phyloP scores from a whole-genome alignment of 2,113 vertebrate species.

The Pluvianellus socialis region DNA sequence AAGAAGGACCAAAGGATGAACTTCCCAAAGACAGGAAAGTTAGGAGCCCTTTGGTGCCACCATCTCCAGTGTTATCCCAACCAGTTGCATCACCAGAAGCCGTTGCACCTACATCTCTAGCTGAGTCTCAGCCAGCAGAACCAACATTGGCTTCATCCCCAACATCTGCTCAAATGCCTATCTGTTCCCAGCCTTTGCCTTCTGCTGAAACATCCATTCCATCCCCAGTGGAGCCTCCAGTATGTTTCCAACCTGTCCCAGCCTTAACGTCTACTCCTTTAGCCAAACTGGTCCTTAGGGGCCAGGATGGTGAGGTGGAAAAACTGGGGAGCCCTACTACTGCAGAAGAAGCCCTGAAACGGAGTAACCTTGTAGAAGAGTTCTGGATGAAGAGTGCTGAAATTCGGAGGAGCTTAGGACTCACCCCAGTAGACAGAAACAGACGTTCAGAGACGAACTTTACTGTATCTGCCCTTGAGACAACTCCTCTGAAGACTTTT shows the following conservation, averaged over 20 bases:
- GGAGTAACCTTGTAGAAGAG: slow-evolving; percentile 90
- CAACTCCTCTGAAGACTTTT: slow-evolving; percentile 70
- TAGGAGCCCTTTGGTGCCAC: slow-evolving; percentile 13
- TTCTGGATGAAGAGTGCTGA: slow-evolving; percentile 97
- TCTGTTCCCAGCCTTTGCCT: slow-evolving; percentile 89
- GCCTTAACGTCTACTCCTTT: slow-evolving; percentile 87
- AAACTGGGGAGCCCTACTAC: slow-evolving; percentile 63
- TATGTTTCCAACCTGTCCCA: slow-evolving; percentile 86
- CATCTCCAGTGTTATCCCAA: slow-evolving; percentile 83
- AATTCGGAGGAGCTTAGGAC: slow-evolving; percentile 91
- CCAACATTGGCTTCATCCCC: slow-evolving; percentile 68
- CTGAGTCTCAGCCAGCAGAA: slow-evolving; percentile 66
- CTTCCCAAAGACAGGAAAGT: slow-evolving; percentile 14
- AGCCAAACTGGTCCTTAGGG: slow-evolving; percentile 66
- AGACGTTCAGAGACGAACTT: slow-evolving; percentile 74
- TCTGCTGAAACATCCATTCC: slow-evolving; percentile 82
- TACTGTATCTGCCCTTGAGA: slow-evolving; percentile 50
- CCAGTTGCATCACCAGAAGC: slow-evolving; percentile 80
- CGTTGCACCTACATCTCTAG: slow-evolving; percentile 61
- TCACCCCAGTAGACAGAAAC: slow-evolving; percentile 85
- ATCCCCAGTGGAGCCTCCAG: slow-evolving; percentile 82
- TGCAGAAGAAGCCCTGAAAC: slow-evolving; percentile 79
- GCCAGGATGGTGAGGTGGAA: slow-evolving; percentile 38
- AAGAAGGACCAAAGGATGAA: slow-evolving; percentile 58
- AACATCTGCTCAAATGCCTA: slow-evolving; percentile 75